phyloP scores from a whole-genome alignment of 2,888 invertebrate genomes.

The Tetranychus piercei region DNA sequence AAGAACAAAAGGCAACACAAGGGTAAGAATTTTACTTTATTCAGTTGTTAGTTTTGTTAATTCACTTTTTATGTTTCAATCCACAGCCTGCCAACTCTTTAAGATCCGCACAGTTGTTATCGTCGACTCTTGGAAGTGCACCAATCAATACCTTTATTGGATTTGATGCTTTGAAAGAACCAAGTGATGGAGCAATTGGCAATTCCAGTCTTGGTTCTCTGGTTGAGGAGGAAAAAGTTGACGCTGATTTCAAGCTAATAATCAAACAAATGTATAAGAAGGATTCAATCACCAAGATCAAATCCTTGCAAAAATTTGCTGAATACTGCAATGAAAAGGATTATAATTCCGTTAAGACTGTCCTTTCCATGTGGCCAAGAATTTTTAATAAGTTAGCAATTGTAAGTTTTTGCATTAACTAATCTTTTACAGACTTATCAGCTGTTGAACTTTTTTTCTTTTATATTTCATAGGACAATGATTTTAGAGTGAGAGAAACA shows the following conservation, averaged over 20 bases:
- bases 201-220: conserved; percentile 6
- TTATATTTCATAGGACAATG: conserved; percentile 41
- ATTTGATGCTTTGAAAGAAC: conserved; percentile 42
- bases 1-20: not conserved
- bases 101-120: not conserved
- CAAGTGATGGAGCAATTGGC: conserved; percentile 37
- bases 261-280: conserved; percentile 74
- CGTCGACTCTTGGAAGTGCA: not conserved
- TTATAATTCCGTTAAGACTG: conserved; percentile 46
- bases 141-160: conserved; percentile 41
- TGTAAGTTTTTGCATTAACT: conserved; percentile 25
- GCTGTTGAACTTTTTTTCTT: conserved; percentile 7
- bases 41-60: not conserved
- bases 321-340: conserved; percentile 48
- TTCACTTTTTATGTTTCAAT: not conserved
- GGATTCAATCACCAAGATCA: conserved; percentile 69
- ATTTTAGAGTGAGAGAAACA: conserved; percentile 63
- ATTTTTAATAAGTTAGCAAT: conserved; percentile 53
- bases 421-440: not conserved
- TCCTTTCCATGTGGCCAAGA: conserved; percentile 64
- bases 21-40: not conserved
- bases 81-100: conserved; percentile 7
- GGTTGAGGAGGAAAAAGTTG: conserved; percentile 34
- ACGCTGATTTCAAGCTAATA: conserved; percentile 53
- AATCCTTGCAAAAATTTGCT: conserved; percentile 64